Percentiles rank a stretch among this genome's conserved stretches.
Evolutionary conservation across 2,888 invertebrate genomes (phyloP).

Genomic region (Gonocerus acuteangulatus): DNA sequence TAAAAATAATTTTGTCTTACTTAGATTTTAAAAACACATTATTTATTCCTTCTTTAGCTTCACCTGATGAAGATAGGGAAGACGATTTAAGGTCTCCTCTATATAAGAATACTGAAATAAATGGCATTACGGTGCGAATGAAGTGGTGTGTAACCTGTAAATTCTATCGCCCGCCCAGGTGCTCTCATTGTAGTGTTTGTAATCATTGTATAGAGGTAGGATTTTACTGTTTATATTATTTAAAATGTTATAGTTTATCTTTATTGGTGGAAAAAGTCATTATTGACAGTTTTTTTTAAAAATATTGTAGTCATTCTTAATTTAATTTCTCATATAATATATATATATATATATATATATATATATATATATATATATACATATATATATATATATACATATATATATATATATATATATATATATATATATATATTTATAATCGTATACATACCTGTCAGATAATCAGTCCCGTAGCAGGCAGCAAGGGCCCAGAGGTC

Average conservation of each 20-base stretch:
- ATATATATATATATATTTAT: no score
- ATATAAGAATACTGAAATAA: slow-evolving; percentile 95
- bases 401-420: no score
- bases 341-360: no score
- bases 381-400: no score
- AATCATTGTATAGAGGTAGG: slow-evolving; percentile 94
- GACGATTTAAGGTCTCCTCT: slow-evolving; percentile 94
- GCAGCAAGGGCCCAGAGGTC: no score
- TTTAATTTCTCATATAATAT: no score
- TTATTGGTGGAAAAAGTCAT: slow-evolving; percentile 2
- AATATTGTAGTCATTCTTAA: not conserved
- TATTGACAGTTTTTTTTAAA: slow-evolving; percentile 10
- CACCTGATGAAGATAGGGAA: slow-evolving; percentile 92
- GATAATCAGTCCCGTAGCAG: no score
- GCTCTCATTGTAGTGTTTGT: slow-evolving; percentile 98
- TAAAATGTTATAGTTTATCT: not conserved
- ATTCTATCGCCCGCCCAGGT: slow-evolving; percentile 97
- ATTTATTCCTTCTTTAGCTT: no score
- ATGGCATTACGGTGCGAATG: slow-evolving; percentile 97
- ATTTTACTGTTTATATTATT: not conserved
- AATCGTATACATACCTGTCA: no score
- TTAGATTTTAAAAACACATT: slow-evolving; percentile 6
- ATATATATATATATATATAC: no score
- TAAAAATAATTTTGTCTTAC: not conserved
- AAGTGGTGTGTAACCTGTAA: slow-evolving; percentile 99